Conservation (phyloP, 2,888 invertebrate genomes). For the Cosmia pyralina region DNA sequence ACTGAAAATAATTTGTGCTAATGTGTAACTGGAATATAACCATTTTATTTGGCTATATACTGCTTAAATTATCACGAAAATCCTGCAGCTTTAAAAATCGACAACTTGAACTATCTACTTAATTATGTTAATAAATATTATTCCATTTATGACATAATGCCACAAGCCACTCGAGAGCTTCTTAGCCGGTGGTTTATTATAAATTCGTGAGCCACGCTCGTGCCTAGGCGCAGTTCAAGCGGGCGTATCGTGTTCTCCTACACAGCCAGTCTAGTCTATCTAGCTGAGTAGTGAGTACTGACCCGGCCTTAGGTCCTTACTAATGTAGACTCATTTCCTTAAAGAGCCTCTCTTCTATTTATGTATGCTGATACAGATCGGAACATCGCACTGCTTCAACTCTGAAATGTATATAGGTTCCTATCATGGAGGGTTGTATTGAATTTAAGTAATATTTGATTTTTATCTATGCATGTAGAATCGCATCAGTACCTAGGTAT, state of each 20-base stretch:
- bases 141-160: constrained; percentile 20
- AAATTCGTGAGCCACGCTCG: constrained; percentile 74
- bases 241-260: constrained; percentile 58
- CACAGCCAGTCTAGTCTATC: constrained; percentile 50
- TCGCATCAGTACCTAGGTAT: neutral
- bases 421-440: neutral
- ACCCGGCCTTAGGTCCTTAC: constrained; percentile 51
- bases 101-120: neutral
- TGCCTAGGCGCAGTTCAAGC: constrained; percentile 62
- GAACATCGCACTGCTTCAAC: constrained; percentile 7
- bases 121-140: constrained; percentile 7
- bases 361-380: constrained; percentile 28
- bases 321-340: constrained; percentile 52
- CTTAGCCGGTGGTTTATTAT: constrained; percentile 72
- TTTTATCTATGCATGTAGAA: neutral
- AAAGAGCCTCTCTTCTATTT: constrained; percentile 31
- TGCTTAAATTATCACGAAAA: neutral
- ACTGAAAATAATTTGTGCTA: neutral
- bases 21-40: neutral
- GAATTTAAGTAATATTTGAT: neutral
- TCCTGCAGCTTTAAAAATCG: neutral
- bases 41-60: neutral
- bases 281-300: constrained; percentile 44
- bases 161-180: constrained; percentile 60
- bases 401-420: constrained; percentile 1